Percentiles rank a stretch among this genome's conserved stretches.
These are phyloP conservation scores for Hippocampus comes DNA, from an alignment of 2,113 vertebrate species.

Conservation along the genomic window DNA sequence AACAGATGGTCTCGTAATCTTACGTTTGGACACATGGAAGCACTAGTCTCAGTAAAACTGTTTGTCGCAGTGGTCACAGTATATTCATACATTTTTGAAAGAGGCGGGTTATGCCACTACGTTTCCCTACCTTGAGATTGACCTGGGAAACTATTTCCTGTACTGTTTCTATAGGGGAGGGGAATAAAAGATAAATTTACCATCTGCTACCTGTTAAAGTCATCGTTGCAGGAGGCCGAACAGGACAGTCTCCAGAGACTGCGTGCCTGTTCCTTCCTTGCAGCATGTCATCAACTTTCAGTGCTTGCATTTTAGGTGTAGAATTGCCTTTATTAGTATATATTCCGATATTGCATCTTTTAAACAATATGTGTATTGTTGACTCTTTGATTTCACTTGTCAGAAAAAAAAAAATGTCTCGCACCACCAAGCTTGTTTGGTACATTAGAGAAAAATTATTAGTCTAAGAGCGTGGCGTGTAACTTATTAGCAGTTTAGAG, in stretches of 20 bases:
- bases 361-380: constrained; percentile 6
- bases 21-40: not conserved
- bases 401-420: constrained; percentile 7
- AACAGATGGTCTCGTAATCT: not conserved
- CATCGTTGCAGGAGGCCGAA: constrained; percentile 50
- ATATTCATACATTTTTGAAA: constrained; percentile 19
- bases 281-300: not conserved
- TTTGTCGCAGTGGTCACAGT: not conserved
- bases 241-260: constrained; percentile 16
- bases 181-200: constrained; percentile 40
- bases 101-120: not conserved
- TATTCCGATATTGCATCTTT: constrained; percentile 1
- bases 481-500: constrained; percentile 6
- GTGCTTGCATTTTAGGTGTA: not conserved
- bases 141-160: constrained; percentile 49
- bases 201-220: constrained; percentile 68
- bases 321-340: not conserved
- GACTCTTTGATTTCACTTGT: constrained; percentile 14
- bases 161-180: constrained; percentile 39
- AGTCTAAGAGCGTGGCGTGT: not conserved
- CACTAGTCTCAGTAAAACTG: not conserved
- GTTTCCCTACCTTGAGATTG: constrained; percentile 35
- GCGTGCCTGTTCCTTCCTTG: constrained; percentile 12
- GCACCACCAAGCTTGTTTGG: not conserved
- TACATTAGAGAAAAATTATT: not conserved